Base-by-base conservation (phyloP, 2,797 vertebrate species). In the Sebastes minor region DNA sequence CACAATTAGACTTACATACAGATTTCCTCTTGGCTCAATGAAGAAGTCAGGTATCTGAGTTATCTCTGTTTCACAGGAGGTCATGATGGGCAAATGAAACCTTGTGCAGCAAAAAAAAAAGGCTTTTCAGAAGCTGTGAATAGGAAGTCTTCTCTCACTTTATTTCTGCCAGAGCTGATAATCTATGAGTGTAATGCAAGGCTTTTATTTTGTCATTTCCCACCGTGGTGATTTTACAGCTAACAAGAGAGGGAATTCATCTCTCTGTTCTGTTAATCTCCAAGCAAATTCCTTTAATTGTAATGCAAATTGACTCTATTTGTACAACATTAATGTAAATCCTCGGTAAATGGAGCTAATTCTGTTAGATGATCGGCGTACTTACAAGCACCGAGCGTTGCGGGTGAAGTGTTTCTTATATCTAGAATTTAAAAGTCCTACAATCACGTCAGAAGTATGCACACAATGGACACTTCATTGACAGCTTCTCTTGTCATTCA, bases 301-400 rank as follows among this genome's bases (percentile, higher is more conserved):
- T 84, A 67, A 84, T 86, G 69, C 62, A 86, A 87, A 86, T 80
- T 35, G 68, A 49, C 69, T 53, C 73, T 55, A 76, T 74, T 73
- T 74, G 20, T 70, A 72, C 38, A 64, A 27, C 32, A 49, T 63
- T 46, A 80, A 22, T 23, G 67, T 59, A 83, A 82, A 88, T 77
- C 74, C 78, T 76, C 1, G 5, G 46, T 81, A 87, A 77, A 83
- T 64, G 28, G 8, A 23, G 32, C 23, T 76, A 76, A 80, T 82
- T 74, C n/a, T 72, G 10, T 81, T 66, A 67, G 35, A 82, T 66
- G 49, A 82, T 71, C 61, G 35, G 30, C 27, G 57, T 32, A 52
- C 42, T 78, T 78, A 75, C 35, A 81, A 56, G 46, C 63, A 28
- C 23, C 38, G 46, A 56, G 61, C 1, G 12, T 1, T 28, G 27